Evolutionary conservation across 2,113 vertebrate genomes (phyloP).

Genomic region (Eulemur rufifrons): DNA sequence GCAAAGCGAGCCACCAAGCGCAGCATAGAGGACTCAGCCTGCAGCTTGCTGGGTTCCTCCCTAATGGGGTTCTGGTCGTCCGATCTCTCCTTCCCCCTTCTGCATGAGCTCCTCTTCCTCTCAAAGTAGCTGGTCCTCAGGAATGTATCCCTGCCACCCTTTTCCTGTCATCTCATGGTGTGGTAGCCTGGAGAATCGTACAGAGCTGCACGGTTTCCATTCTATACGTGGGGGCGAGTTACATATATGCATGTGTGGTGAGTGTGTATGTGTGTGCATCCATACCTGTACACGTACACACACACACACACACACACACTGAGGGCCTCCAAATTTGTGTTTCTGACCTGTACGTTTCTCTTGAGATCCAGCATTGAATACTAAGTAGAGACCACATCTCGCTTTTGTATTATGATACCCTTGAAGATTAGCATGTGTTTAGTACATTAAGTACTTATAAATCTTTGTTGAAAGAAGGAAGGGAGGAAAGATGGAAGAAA

Average conservation of each 20-base stretch:
- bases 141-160: no score
- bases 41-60: neutral
- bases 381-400: no score
- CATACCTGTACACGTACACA: neutral
- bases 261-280: neutral
- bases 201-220: no score
- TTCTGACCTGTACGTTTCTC: neutral
- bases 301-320: no score
- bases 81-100: neutral
- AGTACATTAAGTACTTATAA: neutral
- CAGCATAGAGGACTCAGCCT: fast-evolving
- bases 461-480: neutral
- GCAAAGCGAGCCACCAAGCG: fast-evolving
- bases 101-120: neutral
- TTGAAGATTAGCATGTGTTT: neutral
- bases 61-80: neutral
- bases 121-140: neutral
- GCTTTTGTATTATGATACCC: no score
- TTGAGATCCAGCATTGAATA: neutral
- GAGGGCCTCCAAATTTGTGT: neutral
- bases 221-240: neutral
- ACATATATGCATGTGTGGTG: neutral
- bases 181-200: neutral
- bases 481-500: neutral
- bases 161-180: no score